Base-by-base conservation (phyloP, 2,888 invertebrate genomes). In the Pollenia labialis region DNA sequence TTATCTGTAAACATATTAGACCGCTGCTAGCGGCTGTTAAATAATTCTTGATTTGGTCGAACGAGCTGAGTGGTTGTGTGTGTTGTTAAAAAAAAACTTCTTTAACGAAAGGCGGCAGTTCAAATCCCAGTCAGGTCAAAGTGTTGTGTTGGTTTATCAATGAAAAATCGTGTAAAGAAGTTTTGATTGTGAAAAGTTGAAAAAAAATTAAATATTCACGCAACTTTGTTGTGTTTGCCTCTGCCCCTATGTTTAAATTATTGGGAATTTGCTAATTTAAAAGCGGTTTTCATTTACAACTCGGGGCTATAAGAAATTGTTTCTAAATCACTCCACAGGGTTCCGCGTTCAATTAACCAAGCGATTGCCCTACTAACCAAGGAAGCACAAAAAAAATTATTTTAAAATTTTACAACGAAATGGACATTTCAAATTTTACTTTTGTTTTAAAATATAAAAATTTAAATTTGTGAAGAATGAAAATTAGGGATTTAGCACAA, bases 271-370 rank as follows among this genome's bases (percentile, higher is more conserved):
- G 90, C 89, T 90, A 88, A 88, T 42, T 58, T 88, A 14, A 1
- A 50, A 14, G 90, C 90, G 84, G 83, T 90, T 91, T 90, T 87
- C 90, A 87, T 80, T 83, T 82, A 84, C 86, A 88, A 88, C 76
- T 88, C 80, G 88, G 91, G 92, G 91, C 91, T 89, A 92, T 83
- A 92, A n/a, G 87, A 89, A 72, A 50, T 85, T 4, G 52, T 85
- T 89, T 88, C 83, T 69, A 54, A 75, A 64, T 89, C 91, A 92
- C 91, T 91, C 92, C 91, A 90, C 90, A 90, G 90, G 88, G 89
- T 88, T 81, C 23, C 46, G 88, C 77, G 77, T 54, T 48, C 32
- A 50, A 42, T n/a, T 46, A 44, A 50, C 81, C 62, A 84, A 81
- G 87, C 86, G 48, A 16, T 60, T 71, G 76, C 58, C 44, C 68